A percentile compares a stretch with the other conserved stretches of the same genome.
Conservation (phyloP, 2,888 invertebrate genomes). For the Azorinus chamasolen region DNA sequence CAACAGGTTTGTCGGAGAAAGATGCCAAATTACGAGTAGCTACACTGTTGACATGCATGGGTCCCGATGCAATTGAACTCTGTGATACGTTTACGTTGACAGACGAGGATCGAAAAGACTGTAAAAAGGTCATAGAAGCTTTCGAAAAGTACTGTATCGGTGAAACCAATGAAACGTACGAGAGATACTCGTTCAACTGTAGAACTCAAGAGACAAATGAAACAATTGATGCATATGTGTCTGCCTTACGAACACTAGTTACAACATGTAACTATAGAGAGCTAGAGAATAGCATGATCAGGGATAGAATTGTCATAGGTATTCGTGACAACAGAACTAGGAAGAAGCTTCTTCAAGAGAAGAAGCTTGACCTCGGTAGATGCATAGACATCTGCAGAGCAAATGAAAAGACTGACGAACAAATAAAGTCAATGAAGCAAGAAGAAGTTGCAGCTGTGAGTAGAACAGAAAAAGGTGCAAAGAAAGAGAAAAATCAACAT, state of each 20-base stretch:
- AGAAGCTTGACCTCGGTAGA: slow-evolving; percentile 18
- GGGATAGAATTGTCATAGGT: slow-evolving; percentile 38
- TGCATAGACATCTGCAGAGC: slow-evolving; percentile 37
- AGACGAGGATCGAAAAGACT: slow-evolving; percentile 8
- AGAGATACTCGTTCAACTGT: slow-evolving; percentile 44
- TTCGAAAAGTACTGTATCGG: slow-evolving; percentile 36
- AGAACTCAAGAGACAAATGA: slow-evolving; percentile 34
- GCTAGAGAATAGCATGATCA: slow-evolving; percentile 16
- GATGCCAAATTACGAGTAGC: slow-evolving; percentile 12
- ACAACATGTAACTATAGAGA: slow-evolving; percentile 41
- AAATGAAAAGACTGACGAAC: slow-evolving; percentile 29
- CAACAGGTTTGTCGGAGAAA: slow-evolving; percentile 13
- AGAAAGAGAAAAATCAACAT: neutral
- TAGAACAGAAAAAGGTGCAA: neutral
- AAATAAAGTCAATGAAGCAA: slow-evolving; percentile 32
- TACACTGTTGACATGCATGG: slow-evolving; percentile 33
- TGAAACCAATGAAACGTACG: slow-evolving; percentile 42
- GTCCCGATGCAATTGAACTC: slow-evolving; percentile 32
- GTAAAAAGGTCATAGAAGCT: slow-evolving; percentile 17
- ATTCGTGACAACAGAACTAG: slow-evolving; percentile 36
- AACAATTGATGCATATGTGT: slow-evolving; percentile 39
- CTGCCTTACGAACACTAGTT: slow-evolving; percentile 18
- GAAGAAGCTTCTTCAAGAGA: slow-evolving; percentile 26
- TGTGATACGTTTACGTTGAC: slow-evolving; percentile 17
- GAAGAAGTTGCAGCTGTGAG: slow-evolving; percentile 21